Conservation (phyloP, 2,888 invertebrate genomes). For the Rhodophaea formosa region DNA sequence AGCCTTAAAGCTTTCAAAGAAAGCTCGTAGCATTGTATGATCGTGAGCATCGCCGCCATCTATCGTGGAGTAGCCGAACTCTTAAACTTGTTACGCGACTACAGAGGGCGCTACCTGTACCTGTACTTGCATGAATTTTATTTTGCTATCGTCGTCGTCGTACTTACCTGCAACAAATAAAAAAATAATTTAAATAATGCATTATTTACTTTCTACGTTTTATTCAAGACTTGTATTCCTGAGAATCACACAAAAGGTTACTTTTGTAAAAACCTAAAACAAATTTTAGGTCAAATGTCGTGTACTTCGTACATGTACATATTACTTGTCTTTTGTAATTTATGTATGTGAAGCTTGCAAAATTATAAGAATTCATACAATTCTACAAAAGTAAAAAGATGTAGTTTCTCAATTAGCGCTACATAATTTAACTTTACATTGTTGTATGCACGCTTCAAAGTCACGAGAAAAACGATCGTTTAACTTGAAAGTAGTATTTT, state of each 20-base stretch:
- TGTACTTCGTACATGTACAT: too few species aligned
- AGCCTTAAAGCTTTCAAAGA: too few species aligned
- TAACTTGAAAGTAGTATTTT: not conserved
- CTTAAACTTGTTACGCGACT: constrained; percentile 23
- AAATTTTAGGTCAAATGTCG: too few species aligned
- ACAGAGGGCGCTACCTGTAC: constrained; percentile 46
- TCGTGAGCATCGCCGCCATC: constrained; percentile 42
- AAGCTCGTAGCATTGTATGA: not conserved
- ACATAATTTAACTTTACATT: not conserved
- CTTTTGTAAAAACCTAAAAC: too few species aligned
- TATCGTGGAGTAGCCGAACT: constrained; percentile 47
- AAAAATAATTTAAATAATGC: constrained; percentile 21
- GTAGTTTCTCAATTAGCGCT: not conserved
- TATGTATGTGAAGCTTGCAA: too few species aligned
- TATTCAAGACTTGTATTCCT: too few species aligned
- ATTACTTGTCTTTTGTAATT: too few species aligned
- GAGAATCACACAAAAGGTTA: too few species aligned
- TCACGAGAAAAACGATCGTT: constrained; percentile 1
- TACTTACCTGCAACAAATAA: constrained; percentile 82
- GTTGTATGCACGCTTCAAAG: not conserved
- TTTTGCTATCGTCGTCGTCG: not conserved
- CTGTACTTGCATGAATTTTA: not conserved
- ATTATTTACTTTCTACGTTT: too few species aligned
- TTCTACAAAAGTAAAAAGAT: too few species aligned
- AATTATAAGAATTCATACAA: too few species aligned